These are phyloP conservation scores for Troglohyphantes excavatus DNA, from an alignment of 2,888 invertebrate genomes.

Conservation along the genomic window DNA sequence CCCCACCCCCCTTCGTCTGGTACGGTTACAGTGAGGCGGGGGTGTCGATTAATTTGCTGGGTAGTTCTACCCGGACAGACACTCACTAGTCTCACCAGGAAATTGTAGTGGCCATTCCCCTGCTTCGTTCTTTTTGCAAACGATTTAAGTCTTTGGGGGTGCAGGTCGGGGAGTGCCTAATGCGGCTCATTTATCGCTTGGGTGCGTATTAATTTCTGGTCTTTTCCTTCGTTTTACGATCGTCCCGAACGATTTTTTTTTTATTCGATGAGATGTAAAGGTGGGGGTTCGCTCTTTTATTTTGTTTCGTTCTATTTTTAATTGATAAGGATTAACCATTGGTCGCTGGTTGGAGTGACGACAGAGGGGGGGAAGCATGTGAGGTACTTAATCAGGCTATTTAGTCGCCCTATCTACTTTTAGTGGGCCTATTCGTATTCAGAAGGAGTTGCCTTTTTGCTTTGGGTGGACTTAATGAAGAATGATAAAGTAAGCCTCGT, in stretches of 20 bases:
- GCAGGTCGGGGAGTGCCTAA: constrained; percentile 16
- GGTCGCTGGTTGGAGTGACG: constrained; percentile 2
- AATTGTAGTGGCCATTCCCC: constrained; percentile 50
- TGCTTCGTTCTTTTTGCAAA: constrained; percentile 24
- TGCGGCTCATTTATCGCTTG: constrained; percentile 64
- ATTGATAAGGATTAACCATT: constrained; percentile 20
- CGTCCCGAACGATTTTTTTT: constrained; percentile 6
- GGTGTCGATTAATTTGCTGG: constrained; percentile 65
- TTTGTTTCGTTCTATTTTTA: neutral
- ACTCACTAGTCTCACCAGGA: constrained; percentile 50
- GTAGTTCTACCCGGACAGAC: constrained; percentile 5
- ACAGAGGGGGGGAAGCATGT: neutral
- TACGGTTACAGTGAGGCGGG: neutral
- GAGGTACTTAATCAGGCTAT: constrained; percentile 39
- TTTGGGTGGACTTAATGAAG: neutral
- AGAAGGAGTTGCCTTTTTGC: neutral
- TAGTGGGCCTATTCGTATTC: neutral
- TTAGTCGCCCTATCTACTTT: neutral
- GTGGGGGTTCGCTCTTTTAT: constrained; percentile 5
- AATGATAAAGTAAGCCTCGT: neutral
- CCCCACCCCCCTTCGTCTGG: neutral
- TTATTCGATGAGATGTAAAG: constrained; percentile 24
- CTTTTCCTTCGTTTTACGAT: constrained; percentile 15
- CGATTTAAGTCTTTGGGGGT: constrained; percentile 24
- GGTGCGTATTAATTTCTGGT: constrained; percentile 62